These are phyloP conservation scores for Tauraco erythrolophus DNA, from an alignment of 2,113 vertebrate species.

Conservation along the genomic window DNA sequence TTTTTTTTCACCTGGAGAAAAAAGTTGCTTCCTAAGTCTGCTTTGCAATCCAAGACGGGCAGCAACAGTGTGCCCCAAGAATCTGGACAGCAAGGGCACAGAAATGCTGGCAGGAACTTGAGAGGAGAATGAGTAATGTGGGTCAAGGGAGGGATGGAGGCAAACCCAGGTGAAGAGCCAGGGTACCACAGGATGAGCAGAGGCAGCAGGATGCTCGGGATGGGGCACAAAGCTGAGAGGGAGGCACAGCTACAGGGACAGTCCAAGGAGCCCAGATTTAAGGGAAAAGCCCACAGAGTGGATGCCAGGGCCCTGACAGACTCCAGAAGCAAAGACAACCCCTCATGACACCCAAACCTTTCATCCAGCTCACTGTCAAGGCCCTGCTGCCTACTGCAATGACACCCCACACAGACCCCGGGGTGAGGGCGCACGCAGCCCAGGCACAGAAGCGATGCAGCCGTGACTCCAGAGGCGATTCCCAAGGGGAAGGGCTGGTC, in stretches of 20 bases:
- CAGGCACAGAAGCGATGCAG: neutral
- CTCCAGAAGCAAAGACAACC: neutral
- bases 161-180: neutral
- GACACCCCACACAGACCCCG: neutral
- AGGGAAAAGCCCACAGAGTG: neutral
- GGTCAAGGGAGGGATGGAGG: neutral
- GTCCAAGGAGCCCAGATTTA: neutral
- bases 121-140: neutral
- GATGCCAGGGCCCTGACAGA: neutral
- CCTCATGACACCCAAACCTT: neutral
- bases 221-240: neutral
- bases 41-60: neutral
- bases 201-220: neutral
- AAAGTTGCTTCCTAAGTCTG: neutral
- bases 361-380: neutral
- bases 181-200: neutral
- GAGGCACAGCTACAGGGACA: neutral
- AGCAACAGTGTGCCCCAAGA: neutral
- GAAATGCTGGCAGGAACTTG: neutral
- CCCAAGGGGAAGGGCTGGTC: neutral
- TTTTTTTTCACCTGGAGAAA: neutral
- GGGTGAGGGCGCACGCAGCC: neutral
- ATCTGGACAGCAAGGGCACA: fast-evolving
- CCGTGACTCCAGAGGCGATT: fast-evolving
- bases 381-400: fast-evolving